A percentile compares a stretch with the other conserved stretches of the same genome.
Evolutionary conservation across 1,140 invertebrate genomes (phyloP).

Genomic region (Subanguina moxae): DNA sequence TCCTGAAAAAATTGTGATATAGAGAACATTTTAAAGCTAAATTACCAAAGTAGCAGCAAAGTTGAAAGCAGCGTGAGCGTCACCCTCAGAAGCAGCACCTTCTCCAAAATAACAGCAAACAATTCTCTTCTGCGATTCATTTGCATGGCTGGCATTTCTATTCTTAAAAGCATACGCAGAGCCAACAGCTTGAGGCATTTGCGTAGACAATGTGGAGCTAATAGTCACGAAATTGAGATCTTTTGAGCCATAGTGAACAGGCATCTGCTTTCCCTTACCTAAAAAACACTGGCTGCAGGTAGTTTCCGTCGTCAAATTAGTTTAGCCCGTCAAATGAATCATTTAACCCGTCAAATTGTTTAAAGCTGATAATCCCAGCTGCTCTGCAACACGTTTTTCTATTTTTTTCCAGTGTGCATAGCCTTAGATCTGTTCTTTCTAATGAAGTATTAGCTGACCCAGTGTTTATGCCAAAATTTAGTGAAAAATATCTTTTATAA

Average conservation of each 20-base stretch:
- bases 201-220: constrained; percentile 87
- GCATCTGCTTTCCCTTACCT: constrained; percentile 59
- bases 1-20: constrained; percentile 56
- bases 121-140: constrained; percentile 65
- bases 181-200: constrained; percentile 92
- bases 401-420: too few species aligned
- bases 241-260: constrained; percentile 65
- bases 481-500: too few species aligned
- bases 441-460: too few species aligned
- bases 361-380: too few species aligned
- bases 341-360: too few species aligned
- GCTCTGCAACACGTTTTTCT: too few species aligned
- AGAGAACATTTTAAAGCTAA: too few species aligned
- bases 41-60: constrained; percentile 84
- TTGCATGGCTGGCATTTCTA: constrained; percentile 61
- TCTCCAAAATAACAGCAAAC: constrained; percentile 96
- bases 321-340: too few species aligned
- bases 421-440: too few species aligned
- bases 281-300: too few species aligned
- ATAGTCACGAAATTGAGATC: constrained; percentile 86
- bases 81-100: constrained; percentile 94
- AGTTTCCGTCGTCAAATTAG: too few species aligned
- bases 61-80: constrained; percentile 97
- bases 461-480: too few species aligned
- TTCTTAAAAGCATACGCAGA: constrained; percentile 80